Conservation (phyloP, 2,113 vertebrate species). For the Poecile atricapillus region DNA sequence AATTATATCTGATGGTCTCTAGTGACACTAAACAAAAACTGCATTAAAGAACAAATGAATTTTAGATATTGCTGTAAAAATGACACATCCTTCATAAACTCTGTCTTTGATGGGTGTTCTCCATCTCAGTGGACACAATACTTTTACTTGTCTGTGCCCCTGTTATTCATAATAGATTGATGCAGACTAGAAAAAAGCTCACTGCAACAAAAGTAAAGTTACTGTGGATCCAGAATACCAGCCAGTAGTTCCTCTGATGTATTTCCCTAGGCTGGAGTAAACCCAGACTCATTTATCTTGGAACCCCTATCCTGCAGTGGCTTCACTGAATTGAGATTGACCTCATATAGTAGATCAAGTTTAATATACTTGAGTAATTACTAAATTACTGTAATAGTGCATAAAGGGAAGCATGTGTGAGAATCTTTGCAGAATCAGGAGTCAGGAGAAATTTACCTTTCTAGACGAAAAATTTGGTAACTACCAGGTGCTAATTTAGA, state of each 20-base stretch:
- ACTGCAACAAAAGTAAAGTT: background rate
- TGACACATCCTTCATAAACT: background rate
- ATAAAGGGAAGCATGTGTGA: background rate
- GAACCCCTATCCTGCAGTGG: background rate
- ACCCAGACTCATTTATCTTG: background rate
- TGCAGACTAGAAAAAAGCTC: background rate
- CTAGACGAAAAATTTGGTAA: background rate
- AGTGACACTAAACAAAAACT: background rate
- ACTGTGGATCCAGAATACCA: background rate
- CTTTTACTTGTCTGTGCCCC: background rate
- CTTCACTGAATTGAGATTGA: background rate
- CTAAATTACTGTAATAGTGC: background rate
- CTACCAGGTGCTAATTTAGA: background rate
- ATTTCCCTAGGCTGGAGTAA: background rate
- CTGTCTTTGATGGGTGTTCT: background rate
- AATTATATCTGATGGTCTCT: background rate
- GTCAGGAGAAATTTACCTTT: background rate
- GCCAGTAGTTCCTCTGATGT: background rate
- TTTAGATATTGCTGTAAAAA: background rate
- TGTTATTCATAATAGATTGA: background rate
- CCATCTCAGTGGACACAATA: background rate
- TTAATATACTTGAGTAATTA: background rate
- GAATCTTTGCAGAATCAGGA: background rate
- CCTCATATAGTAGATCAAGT: background rate
- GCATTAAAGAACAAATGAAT: background rate